phyloP scores from a whole-genome alignment of 2,888 invertebrate genomes.

The Epinotia bilunana region DNA sequence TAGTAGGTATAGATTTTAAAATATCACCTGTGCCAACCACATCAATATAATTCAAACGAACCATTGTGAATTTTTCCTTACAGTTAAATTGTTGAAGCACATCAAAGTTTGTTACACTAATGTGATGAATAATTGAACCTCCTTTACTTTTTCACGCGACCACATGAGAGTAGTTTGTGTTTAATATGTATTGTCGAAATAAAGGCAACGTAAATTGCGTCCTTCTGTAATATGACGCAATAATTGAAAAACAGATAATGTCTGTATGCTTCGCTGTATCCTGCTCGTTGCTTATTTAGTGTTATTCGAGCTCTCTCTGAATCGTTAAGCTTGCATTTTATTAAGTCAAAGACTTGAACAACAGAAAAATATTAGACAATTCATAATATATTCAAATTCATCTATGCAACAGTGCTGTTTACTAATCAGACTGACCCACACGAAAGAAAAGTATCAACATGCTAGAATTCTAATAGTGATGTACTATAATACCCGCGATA shows the following conservation, averaged over 20 bases:
- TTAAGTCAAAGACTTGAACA: background rate
- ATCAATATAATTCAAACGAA: background rate
- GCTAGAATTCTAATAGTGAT: constrained; percentile 52
- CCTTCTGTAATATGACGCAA: background rate
- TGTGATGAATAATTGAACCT: background rate
- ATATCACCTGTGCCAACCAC: background rate
- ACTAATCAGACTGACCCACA: constrained; percentile 7
- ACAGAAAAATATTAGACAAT: constrained; percentile 9
- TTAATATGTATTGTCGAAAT: background rate
- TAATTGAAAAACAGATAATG: background rate
- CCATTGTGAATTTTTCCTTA: background rate
- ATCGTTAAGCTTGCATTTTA: background rate
- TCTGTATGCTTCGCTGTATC: background rate
- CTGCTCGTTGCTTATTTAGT: background rate
- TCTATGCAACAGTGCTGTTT: background rate
- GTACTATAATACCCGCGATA: constrained; percentile 54
- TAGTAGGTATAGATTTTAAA: background rate
- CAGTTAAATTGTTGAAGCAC: background rate
- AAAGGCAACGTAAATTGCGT: background rate
- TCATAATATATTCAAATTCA: background rate
- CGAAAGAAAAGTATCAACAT: constrained; percentile 1
- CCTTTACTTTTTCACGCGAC: background rate
- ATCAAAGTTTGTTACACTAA: background rate
- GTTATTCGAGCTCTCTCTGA: background rate
- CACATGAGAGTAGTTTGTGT: background rate